A percentile compares a stretch with the other conserved stretches of the same genome.
Evolutionary conservation across 2,113 vertebrate species (phyloP).

Genomic region (Sphyrna mokarran): DNA sequence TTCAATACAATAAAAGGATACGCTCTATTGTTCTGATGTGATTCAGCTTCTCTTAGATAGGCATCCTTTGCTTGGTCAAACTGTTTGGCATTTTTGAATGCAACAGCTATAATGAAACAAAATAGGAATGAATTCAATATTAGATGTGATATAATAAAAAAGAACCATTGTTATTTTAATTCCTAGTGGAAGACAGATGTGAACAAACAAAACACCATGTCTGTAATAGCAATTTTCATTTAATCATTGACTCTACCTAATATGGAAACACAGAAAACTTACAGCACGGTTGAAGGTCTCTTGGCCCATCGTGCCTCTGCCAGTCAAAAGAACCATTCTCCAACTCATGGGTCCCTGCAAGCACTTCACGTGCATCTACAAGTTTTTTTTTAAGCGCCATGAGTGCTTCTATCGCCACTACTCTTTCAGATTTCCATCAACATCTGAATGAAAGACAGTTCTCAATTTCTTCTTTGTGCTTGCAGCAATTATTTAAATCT

Average conservation of each 20-base stretch:
- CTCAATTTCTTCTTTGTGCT: no score
- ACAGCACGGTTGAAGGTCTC: no score
- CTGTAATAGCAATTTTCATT: not conserved
- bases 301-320: no score
- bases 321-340: no score
- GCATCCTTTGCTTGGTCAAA: slow-evolving; percentile 94
- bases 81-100: slow-evolving; percentile 97
- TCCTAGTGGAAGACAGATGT: not conserved
- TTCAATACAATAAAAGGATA: slow-evolving; percentile 67
- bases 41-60: slow-evolving; percentile 85
- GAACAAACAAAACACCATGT: not conserved
- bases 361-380: no score
- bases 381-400: no score
- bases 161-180: not conserved
- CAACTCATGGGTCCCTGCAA: no score
- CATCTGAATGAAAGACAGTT: no score
- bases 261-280: no score
- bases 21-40: slow-evolving; percentile 90
- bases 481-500: no score
- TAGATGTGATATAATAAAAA: not conserved
- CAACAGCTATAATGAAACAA: slow-evolving; percentile 71
- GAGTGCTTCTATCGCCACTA: no score
- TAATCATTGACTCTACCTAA: not conserved
- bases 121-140: not conserved
- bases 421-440: no score